Evolutionary conservation across 2,797 vertebrate species (phyloP), one percentile per base, ranked within the genome.

Genomic region (Xerus rutilus): DNA sequence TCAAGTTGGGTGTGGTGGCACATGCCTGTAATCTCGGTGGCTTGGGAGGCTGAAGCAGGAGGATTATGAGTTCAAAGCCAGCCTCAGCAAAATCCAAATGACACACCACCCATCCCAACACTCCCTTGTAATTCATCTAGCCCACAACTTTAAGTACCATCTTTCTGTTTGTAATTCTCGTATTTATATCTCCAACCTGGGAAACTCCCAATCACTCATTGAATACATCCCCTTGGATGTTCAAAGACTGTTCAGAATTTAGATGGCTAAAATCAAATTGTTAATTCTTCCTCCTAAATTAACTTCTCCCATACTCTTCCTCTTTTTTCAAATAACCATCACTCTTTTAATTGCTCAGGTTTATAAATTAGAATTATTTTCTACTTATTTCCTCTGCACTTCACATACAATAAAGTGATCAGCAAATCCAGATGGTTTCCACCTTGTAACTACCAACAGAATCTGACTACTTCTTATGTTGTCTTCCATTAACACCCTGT

Each of bases 281-380:
- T 84, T 72, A 79, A 79, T 76, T 79, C 72, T 87, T 93, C 76
- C 43, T 79, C 45, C 77, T 90, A 79, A 72, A 91, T 18, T 12
- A 47, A 72, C 3, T 90, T 43, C 62, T 90, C 45, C 57, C 59
- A 62, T 62, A 62, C 9, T 25, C 23, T 62, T 62, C 57, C 57
- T 62, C 23, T 62, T 25, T 62, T 62, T 10, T 93, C 77, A 92
- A 93, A 89, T 57, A 86, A 77, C n/a, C 67, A 86, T 83, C 45
- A 30, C 30, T n/a, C 57, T 70, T 78, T 89, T 25, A 35, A 59
- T 54, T 96, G 57, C 57, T 90, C 25, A 35, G 57, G 89, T 30
- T 72, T 90, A 17, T 62, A 79, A 52, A n/a, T 90, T 78, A n/a
- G 69, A 81, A 81, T 70, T 82, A 59, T 70, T 79, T 32, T 90